Conservation (phyloP, 1,140 invertebrate species). For the Plectrocnemia conspersa region DNA sequence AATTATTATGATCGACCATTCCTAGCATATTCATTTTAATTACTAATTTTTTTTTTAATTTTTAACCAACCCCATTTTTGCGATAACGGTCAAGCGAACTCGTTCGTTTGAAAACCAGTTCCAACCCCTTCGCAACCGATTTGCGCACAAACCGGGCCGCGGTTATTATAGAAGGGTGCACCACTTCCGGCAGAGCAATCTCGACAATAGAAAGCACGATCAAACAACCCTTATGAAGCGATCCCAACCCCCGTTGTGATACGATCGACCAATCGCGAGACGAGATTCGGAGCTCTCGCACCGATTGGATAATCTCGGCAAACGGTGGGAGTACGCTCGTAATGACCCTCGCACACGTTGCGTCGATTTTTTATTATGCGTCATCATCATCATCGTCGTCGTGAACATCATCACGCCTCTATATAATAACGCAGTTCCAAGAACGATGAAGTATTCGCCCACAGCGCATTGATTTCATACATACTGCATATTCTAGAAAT, state of each 20-base stretch:
- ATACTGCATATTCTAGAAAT: neutral
- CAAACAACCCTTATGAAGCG: slow-evolving; percentile 1
- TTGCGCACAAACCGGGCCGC: too few relatives aligned
- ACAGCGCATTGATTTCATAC: neutral
- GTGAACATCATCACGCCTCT: neutral
- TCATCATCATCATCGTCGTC: too few relatives aligned
- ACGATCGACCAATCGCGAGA: neutral
- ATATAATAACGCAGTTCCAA: neutral
- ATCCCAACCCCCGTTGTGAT: neutral
- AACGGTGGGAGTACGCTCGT: neutral
- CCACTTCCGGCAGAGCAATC: neutral
- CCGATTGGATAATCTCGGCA: neutral
- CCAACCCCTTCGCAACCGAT: too few relatives aligned
- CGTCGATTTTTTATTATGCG: too few relatives aligned
- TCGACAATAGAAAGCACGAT: neutral
- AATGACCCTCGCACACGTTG: too few relatives aligned
- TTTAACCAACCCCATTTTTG: neutral
- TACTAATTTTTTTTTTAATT: too few relatives aligned
- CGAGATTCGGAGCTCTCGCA: neutral
- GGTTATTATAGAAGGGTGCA: neutral
- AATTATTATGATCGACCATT: too few relatives aligned
- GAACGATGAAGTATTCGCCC: neutral
- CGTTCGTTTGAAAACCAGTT: neutral
- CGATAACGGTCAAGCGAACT: neutral
- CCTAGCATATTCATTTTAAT: too few relatives aligned